Evolutionary conservation across 2,113 vertebrate species (phyloP).

Genomic region (Actenoides lindsayi): DNA sequence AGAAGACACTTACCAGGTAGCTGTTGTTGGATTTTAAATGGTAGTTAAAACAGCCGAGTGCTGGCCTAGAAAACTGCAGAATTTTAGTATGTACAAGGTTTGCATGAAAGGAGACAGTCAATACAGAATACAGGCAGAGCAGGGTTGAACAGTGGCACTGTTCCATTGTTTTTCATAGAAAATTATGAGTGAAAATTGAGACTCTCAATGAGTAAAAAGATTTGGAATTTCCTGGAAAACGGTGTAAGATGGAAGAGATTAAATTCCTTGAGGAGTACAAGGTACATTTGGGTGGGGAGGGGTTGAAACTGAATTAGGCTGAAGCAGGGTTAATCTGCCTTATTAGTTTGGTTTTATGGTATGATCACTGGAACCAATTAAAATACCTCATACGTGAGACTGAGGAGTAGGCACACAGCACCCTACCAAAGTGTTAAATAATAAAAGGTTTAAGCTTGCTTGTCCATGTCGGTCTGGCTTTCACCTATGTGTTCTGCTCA

Average conservation of each 20-base stretch:
- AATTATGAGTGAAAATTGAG: background rate
- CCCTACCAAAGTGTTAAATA: background rate
- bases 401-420: accelerated
- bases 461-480: background rate
- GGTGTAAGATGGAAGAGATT: background rate
- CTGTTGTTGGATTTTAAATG: background rate
- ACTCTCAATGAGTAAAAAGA: background rate
- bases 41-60: background rate
- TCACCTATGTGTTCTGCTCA: background rate
- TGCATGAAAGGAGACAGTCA: background rate
- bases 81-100: background rate
- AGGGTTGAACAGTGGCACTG: background rate
- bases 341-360: background rate
- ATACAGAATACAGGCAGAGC: background rate
- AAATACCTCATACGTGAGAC: background rate
- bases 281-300: background rate
- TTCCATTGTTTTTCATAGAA: background rate
- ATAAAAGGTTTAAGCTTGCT: background rate
- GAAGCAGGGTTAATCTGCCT: background rate
- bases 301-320: background rate
- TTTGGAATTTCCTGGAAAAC: background rate
- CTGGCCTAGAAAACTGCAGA: background rate
- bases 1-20: background rate
- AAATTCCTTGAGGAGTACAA: background rate
- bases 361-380: background rate